These are phyloP conservation scores for Caenorhabditis panamensis DNA, from an alignment of 2,888 invertebrate genomes.

Conservation along the genomic window DNA sequence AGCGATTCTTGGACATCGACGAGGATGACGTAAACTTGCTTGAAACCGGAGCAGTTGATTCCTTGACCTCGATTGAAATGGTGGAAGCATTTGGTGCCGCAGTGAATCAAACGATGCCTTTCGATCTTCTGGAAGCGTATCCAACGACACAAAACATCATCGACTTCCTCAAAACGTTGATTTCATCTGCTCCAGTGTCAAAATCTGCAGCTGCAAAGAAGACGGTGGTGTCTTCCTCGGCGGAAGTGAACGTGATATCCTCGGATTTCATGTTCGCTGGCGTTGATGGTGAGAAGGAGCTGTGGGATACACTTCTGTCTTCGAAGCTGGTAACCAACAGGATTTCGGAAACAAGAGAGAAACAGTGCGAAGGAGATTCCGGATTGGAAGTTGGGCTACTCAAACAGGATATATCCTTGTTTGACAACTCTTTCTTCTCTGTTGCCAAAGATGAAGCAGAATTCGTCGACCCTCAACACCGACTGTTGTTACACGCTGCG, in stretches of 20 bases:
- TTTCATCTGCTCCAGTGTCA: constrained; percentile 15
- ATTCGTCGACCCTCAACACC: constrained; percentile 79
- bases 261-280: constrained; percentile 60
- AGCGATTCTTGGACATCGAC: constrained; percentile 52
- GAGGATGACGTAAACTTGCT: constrained; percentile 57
- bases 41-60: constrained; percentile 63
- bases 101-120: constrained; percentile 64
- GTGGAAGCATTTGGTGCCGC: constrained; percentile 65
- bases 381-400: constrained; percentile 59
- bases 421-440: constrained; percentile 68
- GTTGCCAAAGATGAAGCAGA: constrained; percentile 73
- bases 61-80: constrained; percentile 68
- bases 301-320: constrained; percentile 64
- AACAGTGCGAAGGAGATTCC: constrained; percentile 56
- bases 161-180: constrained; percentile 53
- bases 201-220: not conserved
- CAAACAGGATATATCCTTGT: constrained; percentile 61
- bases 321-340: constrained; percentile 51
- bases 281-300: constrained; percentile 59
- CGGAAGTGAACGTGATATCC: constrained; percentile 45
- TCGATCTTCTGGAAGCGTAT: constrained; percentile 63
- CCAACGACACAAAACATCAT: constrained; percentile 53
- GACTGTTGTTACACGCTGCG: constrained; percentile 86
- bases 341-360: constrained; percentile 53
- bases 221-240: not conserved